phyloP scores from a whole-genome alignment of 2,888 invertebrate genomes.

The Geotrupes spiniger region DNA sequence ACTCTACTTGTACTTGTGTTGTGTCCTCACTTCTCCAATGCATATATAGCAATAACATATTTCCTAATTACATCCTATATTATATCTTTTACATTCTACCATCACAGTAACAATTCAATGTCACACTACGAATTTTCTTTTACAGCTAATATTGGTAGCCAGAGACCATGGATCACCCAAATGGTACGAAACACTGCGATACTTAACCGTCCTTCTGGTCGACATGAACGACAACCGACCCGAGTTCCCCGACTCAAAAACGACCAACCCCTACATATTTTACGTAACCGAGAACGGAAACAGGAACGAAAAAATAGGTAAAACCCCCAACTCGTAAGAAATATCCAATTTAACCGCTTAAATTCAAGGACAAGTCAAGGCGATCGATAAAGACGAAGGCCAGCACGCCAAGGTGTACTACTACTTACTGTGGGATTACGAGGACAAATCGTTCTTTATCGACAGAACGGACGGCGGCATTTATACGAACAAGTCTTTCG shows the following conservation, averaged over 20 bases:
- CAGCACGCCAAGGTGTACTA: conserved; percentile 82
- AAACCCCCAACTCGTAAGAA: conserved; percentile 26
- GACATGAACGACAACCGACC: conserved; percentile 83
- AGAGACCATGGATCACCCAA: conserved; percentile 80
- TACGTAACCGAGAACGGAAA: conserved; percentile 69
- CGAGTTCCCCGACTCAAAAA: conserved; percentile 63
- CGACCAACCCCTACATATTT: conserved; percentile 64
- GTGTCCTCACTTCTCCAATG: no score
- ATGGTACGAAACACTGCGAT: conserved; percentile 72
- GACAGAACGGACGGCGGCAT: conserved; percentile 79
- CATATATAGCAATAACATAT: no score
- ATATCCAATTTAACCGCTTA: conserved; percentile 14
- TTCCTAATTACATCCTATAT: no score
- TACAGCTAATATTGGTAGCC: conserved; percentile 73
- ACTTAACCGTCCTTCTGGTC: conserved; percentile 70
- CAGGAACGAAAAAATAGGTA: conserved; percentile 63
- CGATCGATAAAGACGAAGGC: conserved; percentile 74
- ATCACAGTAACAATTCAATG: background rate
- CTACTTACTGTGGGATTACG: conserved; percentile 76
- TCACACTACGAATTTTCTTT: background rate
- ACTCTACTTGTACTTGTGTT: no score
- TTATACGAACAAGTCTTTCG: conserved; percentile 75
- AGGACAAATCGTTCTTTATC: conserved; percentile 71
- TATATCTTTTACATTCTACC: background rate
- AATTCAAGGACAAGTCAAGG: conserved; percentile 66